These are phyloP conservation scores for Hippocampus zosterae DNA, from an alignment of 2,113 vertebrate species.

Conservation along the genomic window DNA sequence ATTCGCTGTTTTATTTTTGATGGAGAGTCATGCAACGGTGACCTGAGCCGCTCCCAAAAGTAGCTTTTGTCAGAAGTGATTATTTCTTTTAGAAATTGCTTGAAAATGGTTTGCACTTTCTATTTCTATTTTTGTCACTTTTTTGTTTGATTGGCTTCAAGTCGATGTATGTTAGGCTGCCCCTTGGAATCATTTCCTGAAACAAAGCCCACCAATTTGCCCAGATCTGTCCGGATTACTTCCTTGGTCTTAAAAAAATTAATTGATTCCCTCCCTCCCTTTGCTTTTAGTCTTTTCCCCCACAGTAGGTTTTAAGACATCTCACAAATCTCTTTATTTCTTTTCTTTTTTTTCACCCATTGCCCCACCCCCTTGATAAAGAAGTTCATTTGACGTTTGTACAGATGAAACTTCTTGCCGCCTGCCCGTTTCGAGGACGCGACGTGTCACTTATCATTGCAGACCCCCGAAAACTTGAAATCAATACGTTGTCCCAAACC, in stretches of 20 bases:
- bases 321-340: neutral
- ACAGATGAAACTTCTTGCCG: neutral
- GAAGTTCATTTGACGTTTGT: conserved; percentile 1
- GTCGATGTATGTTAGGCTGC: neutral
- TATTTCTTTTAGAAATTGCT: neutral
- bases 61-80: neutral
- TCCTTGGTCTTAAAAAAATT: neutral
- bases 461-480: too few species aligned
- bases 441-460: neutral
- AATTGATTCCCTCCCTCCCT: neutral
- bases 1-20: neutral
- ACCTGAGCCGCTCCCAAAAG: neutral
- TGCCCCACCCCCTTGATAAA: neutral
- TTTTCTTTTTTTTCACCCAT: neutral
- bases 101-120: neutral
- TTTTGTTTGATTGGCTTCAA: neutral
- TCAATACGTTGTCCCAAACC: neutral
- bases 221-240: neutral
- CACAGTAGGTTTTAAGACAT: conserved; percentile 11
- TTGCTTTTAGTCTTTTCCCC: neutral
- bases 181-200: conserved; percentile 4
- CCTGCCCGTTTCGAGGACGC: neutral
- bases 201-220: neutral
- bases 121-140: neutral
- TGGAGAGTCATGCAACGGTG: neutral